Conservation (phyloP, 1,140 invertebrate genomes). For the Drosophila arawakana region DNA sequence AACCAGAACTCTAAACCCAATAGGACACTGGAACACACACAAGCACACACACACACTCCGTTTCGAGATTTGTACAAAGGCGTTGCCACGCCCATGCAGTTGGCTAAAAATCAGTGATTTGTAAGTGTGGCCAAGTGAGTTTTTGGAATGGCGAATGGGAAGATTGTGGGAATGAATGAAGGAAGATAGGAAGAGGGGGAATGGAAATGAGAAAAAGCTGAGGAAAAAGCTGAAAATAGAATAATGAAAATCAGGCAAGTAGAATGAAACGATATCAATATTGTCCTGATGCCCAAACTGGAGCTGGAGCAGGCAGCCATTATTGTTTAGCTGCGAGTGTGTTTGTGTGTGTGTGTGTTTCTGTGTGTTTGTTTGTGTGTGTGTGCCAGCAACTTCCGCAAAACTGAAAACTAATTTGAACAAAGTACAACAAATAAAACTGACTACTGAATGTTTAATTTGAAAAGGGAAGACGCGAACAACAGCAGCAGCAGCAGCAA, state of each 20-base stretch:
- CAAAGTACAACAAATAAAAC: constrained; percentile 83
- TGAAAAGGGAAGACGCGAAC: constrained; percentile 74
- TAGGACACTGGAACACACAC: constrained; percentile 10
- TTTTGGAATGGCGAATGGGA: constrained; percentile 24
- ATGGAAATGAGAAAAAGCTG: constrained; percentile 26
- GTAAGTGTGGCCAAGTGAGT: constrained; percentile 69
- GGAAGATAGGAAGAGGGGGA: not conserved
- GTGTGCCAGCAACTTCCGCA: constrained; percentile 71
- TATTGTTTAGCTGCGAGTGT: constrained; percentile 50
- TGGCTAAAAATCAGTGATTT: constrained; percentile 76
- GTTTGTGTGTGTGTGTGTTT: constrained; percentile 33
- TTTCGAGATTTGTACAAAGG: constrained; percentile 29
- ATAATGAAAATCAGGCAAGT: constrained; percentile 78
- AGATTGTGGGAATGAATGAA: constrained; percentile 2
- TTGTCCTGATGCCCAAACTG: constrained; percentile 44
- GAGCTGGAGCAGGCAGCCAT: constrained; percentile 59
- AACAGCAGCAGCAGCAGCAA: constrained; percentile 38
- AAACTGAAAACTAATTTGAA: constrained; percentile 83
- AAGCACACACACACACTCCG: constrained; percentile 11
- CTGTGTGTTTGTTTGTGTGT: constrained; percentile 47
- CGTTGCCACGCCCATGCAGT: constrained; percentile 69
- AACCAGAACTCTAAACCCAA: constrained; percentile 22
- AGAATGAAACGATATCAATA: constrained; percentile 76
- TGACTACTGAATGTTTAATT: constrained; percentile 83
- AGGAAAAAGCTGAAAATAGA: constrained; percentile 49